A percentile compares a stretch with the other conserved stretches of the same genome.
Conservation (phyloP, 1,140 invertebrate genomes). For the Drosophila murphyi region DNA sequence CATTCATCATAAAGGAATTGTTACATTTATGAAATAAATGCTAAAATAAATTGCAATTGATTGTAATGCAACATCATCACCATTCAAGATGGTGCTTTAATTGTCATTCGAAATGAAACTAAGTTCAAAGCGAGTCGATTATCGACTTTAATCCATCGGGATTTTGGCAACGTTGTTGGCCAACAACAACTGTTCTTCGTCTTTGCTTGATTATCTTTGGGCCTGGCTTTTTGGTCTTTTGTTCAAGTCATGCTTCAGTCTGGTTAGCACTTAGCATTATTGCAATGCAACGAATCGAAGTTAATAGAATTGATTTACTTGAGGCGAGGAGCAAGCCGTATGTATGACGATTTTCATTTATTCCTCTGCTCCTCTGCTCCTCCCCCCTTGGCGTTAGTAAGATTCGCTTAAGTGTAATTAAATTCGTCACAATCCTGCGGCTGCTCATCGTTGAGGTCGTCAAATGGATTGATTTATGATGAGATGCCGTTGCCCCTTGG, state of each 20-base stretch:
- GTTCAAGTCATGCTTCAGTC: conserved; percentile 57
- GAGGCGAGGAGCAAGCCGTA: not conserved
- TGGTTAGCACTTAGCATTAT: conserved; percentile 71
- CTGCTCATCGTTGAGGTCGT: conserved; percentile 49
- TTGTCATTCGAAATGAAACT: not conserved
- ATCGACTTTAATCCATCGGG: conserved; percentile 21
- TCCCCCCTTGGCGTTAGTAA: not conserved
- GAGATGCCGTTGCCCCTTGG: conserved; percentile 45
- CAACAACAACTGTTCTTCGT: conserved; percentile 5
- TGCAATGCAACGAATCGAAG: conserved; percentile 64
- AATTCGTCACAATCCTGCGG: conserved; percentile 51
- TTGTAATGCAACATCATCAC: too few relatives aligned
- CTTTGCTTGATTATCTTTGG: conserved; percentile 14
- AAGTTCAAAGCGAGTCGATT: not conserved
- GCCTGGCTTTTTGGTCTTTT: conserved; percentile 47
- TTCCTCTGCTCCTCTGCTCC: too few relatives aligned
- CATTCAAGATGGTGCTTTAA: not conserved
- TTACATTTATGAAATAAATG: too few relatives aligned
- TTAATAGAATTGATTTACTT: conserved; percentile 68
- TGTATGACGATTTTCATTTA: conserved; percentile 42
- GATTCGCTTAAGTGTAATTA: conserved; percentile 76
- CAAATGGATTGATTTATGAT: conserved; percentile 83
- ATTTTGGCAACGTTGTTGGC: not conserved
- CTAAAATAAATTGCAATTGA: too few relatives aligned
- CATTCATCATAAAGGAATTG: too few relatives aligned